phyloP scores from a whole-genome alignment of 1,140 invertebrate species.

The Bombus vancouverensis region DNA sequence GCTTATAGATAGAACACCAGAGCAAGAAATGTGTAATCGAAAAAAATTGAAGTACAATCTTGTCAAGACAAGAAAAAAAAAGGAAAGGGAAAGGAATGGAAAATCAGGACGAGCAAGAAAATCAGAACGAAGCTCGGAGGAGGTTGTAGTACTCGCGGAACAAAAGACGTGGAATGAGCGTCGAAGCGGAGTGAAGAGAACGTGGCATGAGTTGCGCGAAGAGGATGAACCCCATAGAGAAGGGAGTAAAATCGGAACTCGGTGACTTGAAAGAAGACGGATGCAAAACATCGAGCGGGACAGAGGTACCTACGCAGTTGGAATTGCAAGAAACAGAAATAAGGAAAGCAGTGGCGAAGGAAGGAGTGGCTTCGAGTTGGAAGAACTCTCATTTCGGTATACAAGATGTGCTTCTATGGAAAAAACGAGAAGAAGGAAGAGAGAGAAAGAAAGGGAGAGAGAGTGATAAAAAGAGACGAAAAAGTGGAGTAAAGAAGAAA shows the following conservation, averaged over 20 bases:
- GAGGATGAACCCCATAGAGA: not conserved
- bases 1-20: too few relatives aligned
- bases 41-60: conserved; percentile 4
- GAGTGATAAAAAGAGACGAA: not conserved
- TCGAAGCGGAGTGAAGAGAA: not conserved
- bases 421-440: conserved; percentile 27
- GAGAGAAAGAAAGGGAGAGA: not conserved
- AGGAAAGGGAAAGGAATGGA: not conserved
- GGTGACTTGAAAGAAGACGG: not conserved
- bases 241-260: not conserved
- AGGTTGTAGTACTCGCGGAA: conserved; percentile 20
- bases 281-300: conserved; percentile 1
- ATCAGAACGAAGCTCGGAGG: not conserved
- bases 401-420: conserved; percentile 36
- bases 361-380: not conserved
- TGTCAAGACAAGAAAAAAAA: not conserved
- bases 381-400: conserved; percentile 45
- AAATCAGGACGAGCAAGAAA: not conserved
- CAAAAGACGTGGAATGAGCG: not conserved
- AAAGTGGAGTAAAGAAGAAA: conserved; percentile 24
- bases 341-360: conserved; percentile 3
- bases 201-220: not conserved
- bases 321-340: conserved; percentile 39
- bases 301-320: not conserved
- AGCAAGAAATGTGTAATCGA: not conserved